These are phyloP conservation scores for Deilephila elpenor DNA, from an alignment of 2,888 invertebrate species.

Conservation along the genomic window DNA sequence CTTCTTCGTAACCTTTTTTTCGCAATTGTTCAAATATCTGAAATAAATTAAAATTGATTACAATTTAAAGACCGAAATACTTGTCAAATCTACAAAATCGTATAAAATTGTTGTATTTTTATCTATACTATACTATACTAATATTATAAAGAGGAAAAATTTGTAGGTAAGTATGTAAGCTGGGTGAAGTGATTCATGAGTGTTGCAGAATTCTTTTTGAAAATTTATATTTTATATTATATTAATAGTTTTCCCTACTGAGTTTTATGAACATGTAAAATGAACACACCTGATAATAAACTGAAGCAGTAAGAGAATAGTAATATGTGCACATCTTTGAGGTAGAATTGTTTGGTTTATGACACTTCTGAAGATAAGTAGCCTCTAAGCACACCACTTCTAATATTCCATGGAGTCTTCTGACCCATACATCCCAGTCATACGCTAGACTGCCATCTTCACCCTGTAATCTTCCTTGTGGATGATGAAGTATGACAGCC, in stretches of 20 bases:
- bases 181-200: no score
- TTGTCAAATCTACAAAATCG: no score
- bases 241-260: no score
- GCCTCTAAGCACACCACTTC: slow-evolving; percentile 73
- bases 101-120: no score
- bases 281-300: slow-evolving; percentile 68
- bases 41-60: slow-evolving; percentile 31
- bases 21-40: slow-evolving; percentile 51
- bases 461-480: slow-evolving; percentile 57
- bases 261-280: neutral
- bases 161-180: no score
- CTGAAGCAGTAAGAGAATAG: slow-evolving; percentile 63
- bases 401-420: slow-evolving; percentile 64
- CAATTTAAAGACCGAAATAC: neutral
- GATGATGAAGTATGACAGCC: slow-evolving; percentile 71
- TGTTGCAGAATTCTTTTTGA: no score
- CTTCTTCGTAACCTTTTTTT: slow-evolving; percentile 45
- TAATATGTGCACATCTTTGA: slow-evolving; percentile 56
- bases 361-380: slow-evolving; percentile 58
- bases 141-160: no score
- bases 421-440: slow-evolving; percentile 71
- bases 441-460: slow-evolving; percentile 66
- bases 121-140: no score
- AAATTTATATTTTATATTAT: no score
- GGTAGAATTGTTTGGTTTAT: slow-evolving; percentile 57